A percentile compares a stretch with the other conserved stretches of the same genome.
Evolutionary conservation across 2,888 invertebrate genomes (phyloP).

Genomic region (Phalera bucephala): DNA sequence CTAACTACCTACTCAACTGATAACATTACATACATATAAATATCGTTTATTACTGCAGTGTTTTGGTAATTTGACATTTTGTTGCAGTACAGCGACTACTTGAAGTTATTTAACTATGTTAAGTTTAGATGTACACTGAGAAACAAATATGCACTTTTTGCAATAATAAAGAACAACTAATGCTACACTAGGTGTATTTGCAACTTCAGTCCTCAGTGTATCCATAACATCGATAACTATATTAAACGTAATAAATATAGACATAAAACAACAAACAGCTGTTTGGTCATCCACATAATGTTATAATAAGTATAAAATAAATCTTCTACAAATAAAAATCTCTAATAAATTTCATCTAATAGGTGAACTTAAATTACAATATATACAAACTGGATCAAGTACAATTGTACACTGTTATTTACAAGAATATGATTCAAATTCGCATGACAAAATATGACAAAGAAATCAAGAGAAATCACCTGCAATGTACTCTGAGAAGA

Average conservation of each 20-base stretch:
- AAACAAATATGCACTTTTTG: neutral
- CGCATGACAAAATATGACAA: constrained; percentile 3
- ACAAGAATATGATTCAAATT: constrained; percentile 30
- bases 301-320: constrained; percentile 24
- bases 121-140: neutral
- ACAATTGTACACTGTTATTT: constrained; percentile 56
- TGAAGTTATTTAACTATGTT: neutral
- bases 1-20: no score
- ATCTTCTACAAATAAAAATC: constrained; percentile 45
- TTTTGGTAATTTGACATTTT: no score
- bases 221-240: constrained; percentile 16
- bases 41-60: no score
- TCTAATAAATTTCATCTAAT: constrained; percentile 48
- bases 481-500: neutral
- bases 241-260: constrained; percentile 30
- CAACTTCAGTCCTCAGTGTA: neutral
- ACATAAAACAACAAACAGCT: constrained; percentile 28
- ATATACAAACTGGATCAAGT: constrained; percentile 68
- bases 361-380: constrained; percentile 52
- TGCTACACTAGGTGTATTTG: neutral
- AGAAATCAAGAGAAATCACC: neutral
- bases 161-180: neutral
- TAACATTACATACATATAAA: no score
- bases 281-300: constrained; percentile 28
- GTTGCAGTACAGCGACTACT: neutral